Evolutionary conservation across 2,888 invertebrate species (phyloP).

Genomic region (Hirtodrosophila histrioides): DNA sequence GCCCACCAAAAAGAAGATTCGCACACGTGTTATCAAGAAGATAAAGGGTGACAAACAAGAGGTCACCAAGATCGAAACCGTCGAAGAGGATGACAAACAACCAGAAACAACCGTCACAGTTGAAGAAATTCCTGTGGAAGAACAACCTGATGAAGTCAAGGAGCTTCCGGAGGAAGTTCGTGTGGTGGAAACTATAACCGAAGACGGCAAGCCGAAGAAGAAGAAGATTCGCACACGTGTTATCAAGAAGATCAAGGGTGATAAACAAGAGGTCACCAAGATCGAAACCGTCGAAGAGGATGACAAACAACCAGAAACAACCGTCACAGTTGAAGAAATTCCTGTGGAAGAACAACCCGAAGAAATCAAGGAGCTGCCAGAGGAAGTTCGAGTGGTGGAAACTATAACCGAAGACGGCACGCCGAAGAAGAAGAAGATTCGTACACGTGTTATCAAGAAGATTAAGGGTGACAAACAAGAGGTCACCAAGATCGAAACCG

Average conservation of each 20-base stretch:
- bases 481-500: slow-evolving; percentile 19
- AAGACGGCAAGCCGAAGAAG: slow-evolving; percentile 14
- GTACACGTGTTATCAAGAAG: slow-evolving; percentile 24
- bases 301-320: slow-evolving; percentile 16
- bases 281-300: slow-evolving; percentile 24
- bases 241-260: slow-evolving; percentile 20
- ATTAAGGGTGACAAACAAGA: slow-evolving; percentile 22
- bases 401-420: slow-evolving; percentile 15
- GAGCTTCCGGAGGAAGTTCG: slow-evolving; percentile 18
- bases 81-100: slow-evolving; percentile 18
- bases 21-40: slow-evolving; percentile 23
- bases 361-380: slow-evolving; percentile 14
- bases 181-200: slow-evolving; percentile 10
- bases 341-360: slow-evolving; percentile 16
- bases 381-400: slow-evolving; percentile 18
- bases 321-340: slow-evolving; percentile 16
- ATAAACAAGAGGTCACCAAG: slow-evolving; percentile 23
- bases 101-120: slow-evolving; percentile 17
- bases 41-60: slow-evolving; percentile 24
- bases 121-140: slow-evolving; percentile 12
- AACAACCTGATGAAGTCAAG: slow-evolving; percentile 12
- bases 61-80: slow-evolving; percentile 22
- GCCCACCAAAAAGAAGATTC: slow-evolving; percentile 20
- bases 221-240: slow-evolving; percentile 24
- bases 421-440: slow-evolving; percentile 16